These are phyloP conservation scores for Oncorhynchus clarkii DNA, from an alignment of 2,113 vertebrate species.

Conservation along the genomic window DNA sequence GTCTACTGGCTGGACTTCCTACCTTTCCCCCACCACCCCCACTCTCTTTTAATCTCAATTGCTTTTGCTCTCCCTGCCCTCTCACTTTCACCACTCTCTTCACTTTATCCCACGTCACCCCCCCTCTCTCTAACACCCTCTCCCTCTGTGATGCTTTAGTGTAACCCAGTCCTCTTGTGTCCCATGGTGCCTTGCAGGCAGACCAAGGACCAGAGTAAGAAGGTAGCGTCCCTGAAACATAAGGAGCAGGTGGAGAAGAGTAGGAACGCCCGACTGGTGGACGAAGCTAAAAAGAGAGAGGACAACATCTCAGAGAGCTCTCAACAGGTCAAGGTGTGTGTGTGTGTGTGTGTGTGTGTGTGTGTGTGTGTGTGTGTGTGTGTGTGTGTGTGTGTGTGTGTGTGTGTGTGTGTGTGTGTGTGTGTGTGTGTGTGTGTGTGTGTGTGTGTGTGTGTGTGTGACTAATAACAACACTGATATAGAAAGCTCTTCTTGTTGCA, in stretches of 20 bases:
- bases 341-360: too few relatives aligned
- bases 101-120: not conserved
- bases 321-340: slow-evolving; percentile 88
- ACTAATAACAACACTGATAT: too few relatives aligned
- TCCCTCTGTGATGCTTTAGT: not conserved
- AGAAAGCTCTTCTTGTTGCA: too few relatives aligned
- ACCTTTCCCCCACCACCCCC: slow-evolving; percentile 12
- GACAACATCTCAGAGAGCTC: slow-evolving; percentile 91
- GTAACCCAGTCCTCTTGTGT: slow-evolving; percentile 17
- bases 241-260: slow-evolving; percentile 97
- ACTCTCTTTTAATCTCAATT: slow-evolving; percentile 80
- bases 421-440: too few relatives aligned
- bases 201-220: slow-evolving; percentile 95
- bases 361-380: too few relatives aligned
- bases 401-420: too few relatives aligned
- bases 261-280: slow-evolving; percentile 89
- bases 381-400: not conserved
- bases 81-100: not conserved
- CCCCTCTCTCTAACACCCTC: not conserved
- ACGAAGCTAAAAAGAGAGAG: slow-evolving; percentile 89
- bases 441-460: not conserved
- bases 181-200: slow-evolving; percentile 74
- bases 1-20: slow-evolving; percentile 46
- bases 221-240: slow-evolving; percentile 93
- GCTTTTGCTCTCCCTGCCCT: slow-evolving; percentile 19